Percentiles rank a stretch among this genome's conserved stretches.
These are phyloP conservation scores for Chiloscyllium punctatum DNA, from an alignment of 2,797 vertebrate genomes.

Conservation along the genomic window DNA sequence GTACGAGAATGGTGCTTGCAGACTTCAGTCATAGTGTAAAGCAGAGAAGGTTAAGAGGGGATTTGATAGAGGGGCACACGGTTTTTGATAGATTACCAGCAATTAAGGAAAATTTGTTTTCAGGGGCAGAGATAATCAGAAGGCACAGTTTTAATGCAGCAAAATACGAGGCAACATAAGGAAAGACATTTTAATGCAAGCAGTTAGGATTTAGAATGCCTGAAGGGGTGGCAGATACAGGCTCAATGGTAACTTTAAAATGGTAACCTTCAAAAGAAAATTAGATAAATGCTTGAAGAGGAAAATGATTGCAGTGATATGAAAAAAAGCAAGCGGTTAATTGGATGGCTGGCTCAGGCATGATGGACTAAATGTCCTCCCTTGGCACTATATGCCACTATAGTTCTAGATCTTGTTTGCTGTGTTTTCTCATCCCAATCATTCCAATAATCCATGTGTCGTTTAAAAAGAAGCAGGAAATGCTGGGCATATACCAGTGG, in stretches of 20 bases:
- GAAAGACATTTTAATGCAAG: not conserved
- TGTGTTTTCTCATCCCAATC: not conserved
- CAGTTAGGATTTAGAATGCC: not conserved
- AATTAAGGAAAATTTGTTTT: not conserved
- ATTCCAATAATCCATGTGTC: not conserved
- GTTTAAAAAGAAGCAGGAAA: not conserved
- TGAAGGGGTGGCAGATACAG: not conserved
- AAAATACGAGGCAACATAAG: not conserved
- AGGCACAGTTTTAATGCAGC: not conserved
- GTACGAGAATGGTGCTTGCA: not conserved
- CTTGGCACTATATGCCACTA: not conserved
- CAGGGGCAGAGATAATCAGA: not conserved
- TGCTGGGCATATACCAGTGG: not conserved
- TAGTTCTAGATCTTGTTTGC: not conserved
- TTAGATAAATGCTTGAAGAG: not conserved
- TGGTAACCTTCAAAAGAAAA: not conserved
- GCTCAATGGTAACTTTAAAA: not conserved
- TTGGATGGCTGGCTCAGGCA: not conserved
- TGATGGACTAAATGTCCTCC: not conserved
- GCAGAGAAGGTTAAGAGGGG: not conserved
- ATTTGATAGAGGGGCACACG: not conserved
- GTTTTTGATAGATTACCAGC: not conserved
- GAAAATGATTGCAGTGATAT: not conserved
- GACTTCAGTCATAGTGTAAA: not conserved
- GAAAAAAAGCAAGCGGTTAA: not conserved